phyloP scores from a whole-genome alignment of 2,888 invertebrate species.

The Drosophila borealis region DNA sequence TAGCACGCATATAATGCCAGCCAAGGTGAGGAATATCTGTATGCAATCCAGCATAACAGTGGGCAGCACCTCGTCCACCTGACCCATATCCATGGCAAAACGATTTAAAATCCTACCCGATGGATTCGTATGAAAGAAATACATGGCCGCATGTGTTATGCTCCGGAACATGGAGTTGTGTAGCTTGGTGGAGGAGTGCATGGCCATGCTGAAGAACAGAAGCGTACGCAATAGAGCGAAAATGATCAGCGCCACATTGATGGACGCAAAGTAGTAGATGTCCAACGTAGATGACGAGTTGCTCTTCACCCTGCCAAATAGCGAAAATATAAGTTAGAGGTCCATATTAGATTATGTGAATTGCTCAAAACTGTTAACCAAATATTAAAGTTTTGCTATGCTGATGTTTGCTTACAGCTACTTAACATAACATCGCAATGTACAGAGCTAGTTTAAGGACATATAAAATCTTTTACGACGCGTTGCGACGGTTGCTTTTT shows the following conservation, averaged over 20 bases:
- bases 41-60: slow-evolving; percentile 84
- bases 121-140: slow-evolving; percentile 95
- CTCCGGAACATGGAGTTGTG: slow-evolving; percentile 94
- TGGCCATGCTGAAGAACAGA: slow-evolving; percentile 87
- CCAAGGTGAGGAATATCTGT: slow-evolving; percentile 91
- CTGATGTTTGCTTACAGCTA: background rate
- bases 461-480: too few relatives aligned
- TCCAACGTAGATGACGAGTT: slow-evolving; percentile 66
- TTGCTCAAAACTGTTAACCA: too few relatives aligned
- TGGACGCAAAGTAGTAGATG: slow-evolving; percentile 86
- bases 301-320: slow-evolving; percentile 74
- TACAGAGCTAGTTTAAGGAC: too few relatives aligned
- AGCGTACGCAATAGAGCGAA: slow-evolving; percentile 83
- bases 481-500: too few relatives aligned
- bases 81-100: slow-evolving; percentile 94
- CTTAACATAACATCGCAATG: background rate
- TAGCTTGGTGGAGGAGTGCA: slow-evolving; percentile 90
- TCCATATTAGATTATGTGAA: background rate
- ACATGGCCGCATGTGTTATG: slow-evolving; percentile 91
- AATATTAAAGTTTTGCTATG: background rate
- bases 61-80: slow-evolving; percentile 85
- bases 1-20: slow-evolving; percentile 92
- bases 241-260: slow-evolving; percentile 84
- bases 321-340: background rate
- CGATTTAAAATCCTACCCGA: slow-evolving; percentile 93